Percentiles rank a stretch among this genome's conserved stretches.
Evolutionary conservation across 2,113 vertebrate genomes (phyloP).

Genomic region (Tragelaphus scriptus): DNA sequence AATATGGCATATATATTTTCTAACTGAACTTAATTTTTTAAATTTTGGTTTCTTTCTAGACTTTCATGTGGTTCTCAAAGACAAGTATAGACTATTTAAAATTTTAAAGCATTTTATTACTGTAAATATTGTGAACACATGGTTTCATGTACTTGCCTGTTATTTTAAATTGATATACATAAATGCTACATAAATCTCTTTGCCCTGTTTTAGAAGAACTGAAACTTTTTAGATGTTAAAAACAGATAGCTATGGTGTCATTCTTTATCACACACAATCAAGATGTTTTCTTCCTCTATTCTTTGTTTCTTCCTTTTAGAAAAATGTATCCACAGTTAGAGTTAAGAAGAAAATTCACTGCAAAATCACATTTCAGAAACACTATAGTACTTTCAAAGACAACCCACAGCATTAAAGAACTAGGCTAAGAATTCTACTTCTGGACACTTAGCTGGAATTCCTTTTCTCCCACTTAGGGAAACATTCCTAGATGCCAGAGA

Average conservation of each 20-base stretch:
- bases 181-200: not conserved
- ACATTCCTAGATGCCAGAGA: not conserved
- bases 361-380: not conserved
- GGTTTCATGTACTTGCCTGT: not conserved
- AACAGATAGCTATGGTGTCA: not conserved
- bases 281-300: not conserved
- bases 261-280: not conserved
- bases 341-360: constrained; percentile 20
- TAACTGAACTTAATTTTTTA: not conserved
- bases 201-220: not conserved
- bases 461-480: not conserved
- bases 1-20: not conserved
- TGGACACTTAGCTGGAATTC: not conserved
- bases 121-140: not conserved
- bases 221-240: not conserved
- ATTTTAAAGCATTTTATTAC: not conserved
- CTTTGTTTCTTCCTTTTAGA: not conserved
- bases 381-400: not conserved
- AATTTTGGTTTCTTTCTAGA: not conserved
- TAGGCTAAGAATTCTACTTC: not conserved
- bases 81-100: not conserved
- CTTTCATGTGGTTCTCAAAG: not conserved
- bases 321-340: not conserved
- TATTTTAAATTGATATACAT: not conserved
- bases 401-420: not conserved